Evolutionary conservation across 2,888 invertebrate genomes (phyloP), one percentile per base, ranked within the genome.

Genomic region (Brenthis ino): DNA sequence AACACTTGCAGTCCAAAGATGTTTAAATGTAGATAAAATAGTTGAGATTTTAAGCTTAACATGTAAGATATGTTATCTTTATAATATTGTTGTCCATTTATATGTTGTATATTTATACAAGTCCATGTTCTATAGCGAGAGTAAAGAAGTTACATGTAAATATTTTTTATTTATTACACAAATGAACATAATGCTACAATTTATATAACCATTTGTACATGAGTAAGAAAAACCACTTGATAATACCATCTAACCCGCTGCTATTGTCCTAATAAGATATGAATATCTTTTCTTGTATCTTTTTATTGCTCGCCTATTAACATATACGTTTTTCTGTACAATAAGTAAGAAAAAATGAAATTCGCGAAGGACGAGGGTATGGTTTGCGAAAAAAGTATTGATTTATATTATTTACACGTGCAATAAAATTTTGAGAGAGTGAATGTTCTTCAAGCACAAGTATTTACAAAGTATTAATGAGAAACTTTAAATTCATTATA

Each of bases 331-430:
- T 74, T 77, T 78, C 77, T 72, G 69, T 70, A 76, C 81, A 81
- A 85, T 87, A 84, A 83, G 77, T 82, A 85, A 81, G 81, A 86
- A 86, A 88, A 86, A 86, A 85, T 85, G 80, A 79, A 79, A 77
- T 83, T 79, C 79, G 80, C 78, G 73, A 77, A 77, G 79, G 76
- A 82, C 80, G 76, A 65, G 65, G 20, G 84, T 85, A 87, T 69
- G 54, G 87, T 77, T 67, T 56, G 81, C 78, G 82, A 65, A 78
- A 76, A 55, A 70, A n/a, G 6, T 53, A 6, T 13, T 20, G 0
- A 20, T 28, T 13, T 13, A 37, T 33, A 37, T 33, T 37, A 14
- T n/a, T n/a, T 33, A 3, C n/a, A 8, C 37, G 37, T 43, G 37
- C 11, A 43, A 8, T 0, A 43, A 43, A 43, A 43, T 2, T 11